Conservation (phyloP, 2,113 vertebrate species). For the Python bivittatus region DNA sequence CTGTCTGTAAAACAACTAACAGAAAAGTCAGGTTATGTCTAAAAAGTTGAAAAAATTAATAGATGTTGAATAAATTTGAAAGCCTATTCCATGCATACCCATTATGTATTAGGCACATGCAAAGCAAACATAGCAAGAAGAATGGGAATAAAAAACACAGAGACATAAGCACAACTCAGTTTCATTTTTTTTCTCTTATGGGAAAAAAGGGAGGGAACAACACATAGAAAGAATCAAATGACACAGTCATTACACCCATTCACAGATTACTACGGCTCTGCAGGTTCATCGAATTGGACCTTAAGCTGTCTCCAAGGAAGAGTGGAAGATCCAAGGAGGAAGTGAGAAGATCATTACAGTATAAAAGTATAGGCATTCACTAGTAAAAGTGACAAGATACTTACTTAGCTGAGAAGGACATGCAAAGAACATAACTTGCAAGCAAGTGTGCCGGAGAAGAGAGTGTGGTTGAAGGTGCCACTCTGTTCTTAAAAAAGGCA, state of each 20-base stretch:
- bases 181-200: background rate
- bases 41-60: conserved; percentile 16
- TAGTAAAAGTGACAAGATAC: background rate
- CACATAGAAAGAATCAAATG: background rate
- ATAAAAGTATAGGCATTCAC: background rate
- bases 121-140: background rate
- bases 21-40: conserved; percentile 59
- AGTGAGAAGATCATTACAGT: background rate
- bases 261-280: background rate
- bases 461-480: background rate
- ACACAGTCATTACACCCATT: background rate
- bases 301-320: background rate
- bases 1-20: conserved; percentile 90
- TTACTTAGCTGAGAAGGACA: background rate
- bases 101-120: background rate
- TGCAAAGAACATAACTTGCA: background rate
- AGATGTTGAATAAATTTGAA: conserved; percentile 29
- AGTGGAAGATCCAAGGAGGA: too few species aligned
- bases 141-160: background rate
- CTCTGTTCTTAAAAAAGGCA: background rate
- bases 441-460: background rate
- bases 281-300: background rate
- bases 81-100: background rate
- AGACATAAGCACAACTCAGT: background rate
- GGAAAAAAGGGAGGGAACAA: background rate